These are phyloP conservation scores for Monoplex corrugatus DNA, from an alignment of 2,888 invertebrate species.

Conservation along the genomic window DNA sequence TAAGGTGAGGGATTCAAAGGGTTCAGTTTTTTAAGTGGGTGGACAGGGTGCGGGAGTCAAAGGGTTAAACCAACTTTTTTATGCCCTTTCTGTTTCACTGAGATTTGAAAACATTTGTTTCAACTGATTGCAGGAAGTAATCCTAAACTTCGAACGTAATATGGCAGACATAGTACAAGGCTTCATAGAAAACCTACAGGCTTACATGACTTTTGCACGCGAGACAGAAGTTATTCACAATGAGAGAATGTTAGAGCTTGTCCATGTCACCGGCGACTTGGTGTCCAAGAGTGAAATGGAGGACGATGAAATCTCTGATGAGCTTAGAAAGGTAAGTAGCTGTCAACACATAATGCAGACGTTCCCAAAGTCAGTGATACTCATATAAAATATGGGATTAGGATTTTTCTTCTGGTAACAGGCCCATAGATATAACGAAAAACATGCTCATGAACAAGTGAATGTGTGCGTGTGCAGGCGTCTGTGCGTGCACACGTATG, in stretches of 20 bases:
- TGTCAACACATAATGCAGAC: neutral
- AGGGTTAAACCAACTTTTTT: too few species aligned
- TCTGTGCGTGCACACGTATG: too few species aligned
- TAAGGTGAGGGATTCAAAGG: too few species aligned
- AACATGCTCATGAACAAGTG: too few species aligned
- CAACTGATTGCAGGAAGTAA: conserved; percentile 85
- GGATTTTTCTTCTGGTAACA: too few species aligned
- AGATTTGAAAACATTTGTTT: neutral
- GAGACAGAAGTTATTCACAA: conserved; percentile 80
- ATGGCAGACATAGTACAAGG: conserved; percentile 85
- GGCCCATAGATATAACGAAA: too few species aligned
- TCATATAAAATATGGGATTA: too few species aligned
- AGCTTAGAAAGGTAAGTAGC: conserved; percentile 77
- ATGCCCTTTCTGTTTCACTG: neutral
- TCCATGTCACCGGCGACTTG: conserved; percentile 79
- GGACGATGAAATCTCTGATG: conserved; percentile 79
- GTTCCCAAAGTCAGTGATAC: too few species aligned
- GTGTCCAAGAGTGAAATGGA: conserved; percentile 81
- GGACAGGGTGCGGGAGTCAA: too few species aligned
- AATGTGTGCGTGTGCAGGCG: too few species aligned
- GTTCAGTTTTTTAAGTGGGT: too few species aligned
- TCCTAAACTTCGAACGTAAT: conserved; percentile 88
- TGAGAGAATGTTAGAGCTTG: conserved; percentile 79
- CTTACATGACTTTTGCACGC: conserved; percentile 75
- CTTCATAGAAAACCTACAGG: conserved; percentile 80